Evolutionary conservation across 2,113 vertebrate genomes (phyloP).

Genomic region (Haplochromis burtoni): DNA sequence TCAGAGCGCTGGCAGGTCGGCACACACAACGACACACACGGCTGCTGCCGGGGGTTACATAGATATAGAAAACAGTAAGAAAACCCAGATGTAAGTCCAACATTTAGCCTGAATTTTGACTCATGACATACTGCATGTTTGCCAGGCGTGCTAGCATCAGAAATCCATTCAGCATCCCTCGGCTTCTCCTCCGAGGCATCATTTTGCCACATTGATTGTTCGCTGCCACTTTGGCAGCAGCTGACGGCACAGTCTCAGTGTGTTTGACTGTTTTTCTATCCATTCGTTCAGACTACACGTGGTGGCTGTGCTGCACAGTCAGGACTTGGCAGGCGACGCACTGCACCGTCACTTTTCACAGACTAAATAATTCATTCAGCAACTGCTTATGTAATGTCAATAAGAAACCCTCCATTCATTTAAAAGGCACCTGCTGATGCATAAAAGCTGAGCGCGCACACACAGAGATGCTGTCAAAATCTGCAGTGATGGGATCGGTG

Average conservation of each 20-base stretch:
- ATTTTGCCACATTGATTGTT: neutral
- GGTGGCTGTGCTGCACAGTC: neutral
- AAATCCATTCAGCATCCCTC: neutral
- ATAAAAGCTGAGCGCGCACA: neutral
- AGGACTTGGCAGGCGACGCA: neutral
- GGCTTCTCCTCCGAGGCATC: neutral
- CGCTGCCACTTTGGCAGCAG: neutral
- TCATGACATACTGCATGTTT: neutral
- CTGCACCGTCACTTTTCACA: neutral
- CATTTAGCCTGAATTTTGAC: neutral
- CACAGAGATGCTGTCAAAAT: conserved; percentile 4
- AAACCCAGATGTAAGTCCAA: neutral
- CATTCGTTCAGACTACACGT: neutral
- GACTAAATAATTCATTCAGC: conserved; percentile 35
- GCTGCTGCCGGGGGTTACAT: neutral
- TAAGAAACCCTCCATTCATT: conserved; percentile 41
- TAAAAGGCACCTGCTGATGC: neutral
- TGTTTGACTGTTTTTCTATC: neutral
- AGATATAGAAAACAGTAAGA: neutral
- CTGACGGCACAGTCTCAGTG: neutral
- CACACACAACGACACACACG: neutral
- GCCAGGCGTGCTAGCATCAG: neutral
- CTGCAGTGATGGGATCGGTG: neutral
- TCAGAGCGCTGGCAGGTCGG: neutral
- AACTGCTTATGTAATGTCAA: conserved; percentile 13